Base-by-base conservation (phyloP, 2,888 invertebrate species). In the Synanthedon myopaeformis region DNA sequence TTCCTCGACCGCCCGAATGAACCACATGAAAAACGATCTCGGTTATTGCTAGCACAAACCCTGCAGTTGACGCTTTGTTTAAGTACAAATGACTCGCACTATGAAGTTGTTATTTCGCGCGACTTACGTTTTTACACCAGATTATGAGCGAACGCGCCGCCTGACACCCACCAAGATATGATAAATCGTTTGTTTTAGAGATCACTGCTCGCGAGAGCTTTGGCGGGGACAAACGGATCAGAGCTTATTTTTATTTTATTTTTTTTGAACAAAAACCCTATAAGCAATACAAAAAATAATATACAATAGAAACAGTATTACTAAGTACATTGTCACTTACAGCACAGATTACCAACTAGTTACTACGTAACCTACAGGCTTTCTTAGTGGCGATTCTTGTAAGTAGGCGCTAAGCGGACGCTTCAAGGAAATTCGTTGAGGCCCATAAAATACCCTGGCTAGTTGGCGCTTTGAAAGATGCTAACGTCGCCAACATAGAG, bases 21-120 rank as follows among this genome's bases (percentile, higher is more conserved):
- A 82, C 84, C 85, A 74, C 78, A 83, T 87, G 86, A 87, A 87
- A 87, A 87, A 87, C 85, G 85, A 83, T 85, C 79, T 70, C 72
- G 74, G 82, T 82, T 86, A 86, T 86, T 86, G 83, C 84, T 78
- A 77, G 70, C 78, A 78, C 72, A 79, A 76, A 77, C 81, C 79
- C 85, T 86, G 86, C 80, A 76, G 81, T 82, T 86, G 86, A 85
- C 84, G 84, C 82, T 84, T 83, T 86, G 84, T 86, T 84, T 85
- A 84, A 82, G 81, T 82, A 80, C 81, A 86, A 85, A 84, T 83
- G 84, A 84, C 80, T 84, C 77, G 75, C 77, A 80, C 85, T 84
- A 83, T 77, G 76, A 78, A 82, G 67, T 76, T 72, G 75, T 80
- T 79, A 74, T 79, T 79, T 79, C 66, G 71, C 69, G 67, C 62